phyloP scores from a whole-genome alignment of 2,113 vertebrate species.

The Gracilinanus agilis region DNA sequence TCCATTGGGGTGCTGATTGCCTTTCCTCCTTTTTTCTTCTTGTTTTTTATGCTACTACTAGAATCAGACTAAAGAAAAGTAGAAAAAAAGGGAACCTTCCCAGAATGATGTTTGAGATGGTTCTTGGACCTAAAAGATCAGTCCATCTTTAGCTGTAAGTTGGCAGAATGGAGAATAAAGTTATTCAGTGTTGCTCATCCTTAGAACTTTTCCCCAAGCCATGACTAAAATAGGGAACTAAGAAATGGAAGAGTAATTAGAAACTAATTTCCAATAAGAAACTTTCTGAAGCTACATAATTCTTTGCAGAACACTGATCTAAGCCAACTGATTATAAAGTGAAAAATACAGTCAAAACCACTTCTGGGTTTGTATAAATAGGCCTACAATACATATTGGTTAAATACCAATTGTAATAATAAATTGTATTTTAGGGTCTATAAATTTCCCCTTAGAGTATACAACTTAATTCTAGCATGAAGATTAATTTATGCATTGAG shows the following conservation, averaged over 20 bases:
- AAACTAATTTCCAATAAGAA: background rate
- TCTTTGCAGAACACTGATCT: background rate
- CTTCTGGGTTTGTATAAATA: background rate
- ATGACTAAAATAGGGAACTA: background rate
- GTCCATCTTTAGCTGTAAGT: background rate
- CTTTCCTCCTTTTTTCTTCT: background rate
- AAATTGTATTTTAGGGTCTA: background rate
- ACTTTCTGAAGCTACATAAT: too few species aligned
- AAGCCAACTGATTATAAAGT: background rate
- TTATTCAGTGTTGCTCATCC: background rate
- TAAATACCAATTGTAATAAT: background rate
- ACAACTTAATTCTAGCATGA: background rate
- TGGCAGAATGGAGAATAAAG: background rate
- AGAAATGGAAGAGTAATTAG: background rate
- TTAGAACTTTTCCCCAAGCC: background rate
- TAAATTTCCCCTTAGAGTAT: background rate
- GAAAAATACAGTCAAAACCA: background rate
- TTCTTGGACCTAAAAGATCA: background rate
- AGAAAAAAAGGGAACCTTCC: background rate
- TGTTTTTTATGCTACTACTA: background rate
- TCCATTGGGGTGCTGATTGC: background rate
- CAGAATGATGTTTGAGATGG: background rate
- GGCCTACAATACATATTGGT: background rate
- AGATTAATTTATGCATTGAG: background rate
- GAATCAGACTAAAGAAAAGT: background rate